Percentiles rank a stretch among this genome's conserved stretches.
Conservation (phyloP, 2,797 vertebrate genomes). For the Macropodus opercularis region DNA sequence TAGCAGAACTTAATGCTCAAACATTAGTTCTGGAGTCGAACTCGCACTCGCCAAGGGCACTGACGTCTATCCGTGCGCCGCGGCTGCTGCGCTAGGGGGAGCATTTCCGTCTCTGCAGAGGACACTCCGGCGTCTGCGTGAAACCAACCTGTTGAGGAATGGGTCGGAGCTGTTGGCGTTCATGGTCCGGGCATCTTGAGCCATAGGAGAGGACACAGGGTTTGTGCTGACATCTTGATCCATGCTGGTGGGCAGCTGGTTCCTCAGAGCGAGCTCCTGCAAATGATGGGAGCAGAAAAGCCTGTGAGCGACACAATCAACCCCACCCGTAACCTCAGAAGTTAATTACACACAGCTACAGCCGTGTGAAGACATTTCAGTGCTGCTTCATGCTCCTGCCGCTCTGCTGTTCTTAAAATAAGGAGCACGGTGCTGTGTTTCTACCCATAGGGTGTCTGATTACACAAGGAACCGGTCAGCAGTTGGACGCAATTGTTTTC, state of each 20-base stretch:
- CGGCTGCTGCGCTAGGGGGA: not conserved
- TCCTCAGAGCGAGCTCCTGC: constrained; percentile 95
- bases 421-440: constrained; percentile 36
- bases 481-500: constrained; percentile 72
- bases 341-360: constrained; percentile 45
- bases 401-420: constrained; percentile 29
- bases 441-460: constrained; percentile 58
- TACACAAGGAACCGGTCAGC: constrained; percentile 53
- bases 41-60: constrained; percentile 5
- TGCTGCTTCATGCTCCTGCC: constrained; percentile 5
- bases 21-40: constrained; percentile 20
- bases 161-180: constrained; percentile 99
- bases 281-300: constrained; percentile 34
- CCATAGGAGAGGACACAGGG: constrained; percentile 94
- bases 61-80: constrained; percentile 13
- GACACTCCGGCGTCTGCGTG: not conserved
- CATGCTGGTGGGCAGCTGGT: constrained; percentile 93
- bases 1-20: constrained; percentile 24
- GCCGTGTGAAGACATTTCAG: constrained; percentile 28
- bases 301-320: constrained; percentile 39
- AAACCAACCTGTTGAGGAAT: constrained; percentile 96
- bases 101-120: not conserved
- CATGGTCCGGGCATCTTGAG: constrained; percentile 97
- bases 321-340: constrained; percentile 29
- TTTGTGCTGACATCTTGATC: constrained; percentile 94